Conservation (phyloP, 2,797 vertebrate genomes). For the Danio kyathit region DNA sequence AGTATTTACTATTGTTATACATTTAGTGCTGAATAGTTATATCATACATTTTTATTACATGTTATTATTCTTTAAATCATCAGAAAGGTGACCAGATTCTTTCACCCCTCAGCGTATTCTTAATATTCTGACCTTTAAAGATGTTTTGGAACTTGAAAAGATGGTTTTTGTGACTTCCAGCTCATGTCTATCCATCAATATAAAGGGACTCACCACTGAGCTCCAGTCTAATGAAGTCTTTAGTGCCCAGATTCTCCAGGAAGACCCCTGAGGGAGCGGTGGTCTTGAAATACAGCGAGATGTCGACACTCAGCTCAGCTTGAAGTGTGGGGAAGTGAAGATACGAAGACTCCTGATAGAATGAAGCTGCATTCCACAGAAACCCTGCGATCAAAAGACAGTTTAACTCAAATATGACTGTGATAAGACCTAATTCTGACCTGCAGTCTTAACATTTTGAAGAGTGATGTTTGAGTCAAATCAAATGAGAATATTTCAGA, state of each 20-base stretch:
- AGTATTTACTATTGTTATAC: too few species aligned
- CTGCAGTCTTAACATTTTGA: too few species aligned
- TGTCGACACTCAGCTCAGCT: conserved; percentile 86
- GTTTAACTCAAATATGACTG: background rate
- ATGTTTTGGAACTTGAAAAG: background rate
- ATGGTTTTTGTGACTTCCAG: background rate
- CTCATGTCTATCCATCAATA: background rate
- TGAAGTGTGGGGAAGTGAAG: conserved; percentile 91
- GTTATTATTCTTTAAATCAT: too few species aligned
- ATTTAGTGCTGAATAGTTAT: too few species aligned
- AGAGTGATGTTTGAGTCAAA: too few species aligned
- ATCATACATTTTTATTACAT: too few species aligned
- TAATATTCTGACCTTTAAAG: background rate
- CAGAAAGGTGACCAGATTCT: background rate
- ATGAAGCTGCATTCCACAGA: conserved; percentile 86
- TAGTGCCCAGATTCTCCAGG: conserved; percentile 90
- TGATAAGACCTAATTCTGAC: background rate
- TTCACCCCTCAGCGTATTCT: background rate
- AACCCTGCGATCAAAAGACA: conserved; percentile 72
- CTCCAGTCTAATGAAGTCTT: conserved; percentile 89
- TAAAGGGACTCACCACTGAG: conserved; percentile 85
- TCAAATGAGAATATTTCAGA: too few species aligned
- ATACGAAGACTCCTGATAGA: conserved; percentile 84
- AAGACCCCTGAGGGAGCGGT: conserved; percentile 85
- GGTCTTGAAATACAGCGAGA: conserved; percentile 94